Percentiles rank a stretch among this genome's conserved stretches.
phyloP scores from a whole-genome alignment of 2,888 invertebrate species.

The Dynastes maya region DNA sequence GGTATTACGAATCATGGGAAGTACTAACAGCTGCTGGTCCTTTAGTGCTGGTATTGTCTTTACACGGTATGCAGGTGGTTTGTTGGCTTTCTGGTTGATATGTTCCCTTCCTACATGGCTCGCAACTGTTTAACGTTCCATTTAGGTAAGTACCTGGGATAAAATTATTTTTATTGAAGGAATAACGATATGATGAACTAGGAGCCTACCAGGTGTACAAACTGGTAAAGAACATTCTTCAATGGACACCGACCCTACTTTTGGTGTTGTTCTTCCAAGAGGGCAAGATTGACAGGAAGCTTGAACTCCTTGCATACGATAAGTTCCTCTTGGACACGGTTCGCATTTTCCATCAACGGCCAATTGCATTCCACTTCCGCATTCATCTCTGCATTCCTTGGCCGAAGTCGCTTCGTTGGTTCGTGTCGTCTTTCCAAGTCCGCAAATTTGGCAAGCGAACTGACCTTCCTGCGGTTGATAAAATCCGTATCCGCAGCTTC shows the following conservation, averaged over 20 bases:
- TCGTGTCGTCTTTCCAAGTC: slow-evolving; percentile 92
- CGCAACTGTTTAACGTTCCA: slow-evolving; percentile 87
- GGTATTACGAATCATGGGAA: slow-evolving; percentile 6
- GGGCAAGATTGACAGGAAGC: slow-evolving; percentile 93
- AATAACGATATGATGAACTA: background rate
- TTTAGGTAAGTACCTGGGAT: slow-evolving; percentile 86
- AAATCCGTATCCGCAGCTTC: slow-evolving; percentile 94
- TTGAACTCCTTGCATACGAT: slow-evolving; percentile 87
- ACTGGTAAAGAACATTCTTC: slow-evolving; percentile 95
- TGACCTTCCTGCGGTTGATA: slow-evolving; percentile 94
- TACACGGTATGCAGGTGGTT: slow-evolving; percentile 88
- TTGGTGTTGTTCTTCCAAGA: slow-evolving; percentile 90
- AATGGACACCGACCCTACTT: slow-evolving; percentile 85
- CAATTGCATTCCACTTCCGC: slow-evolving; percentile 87
- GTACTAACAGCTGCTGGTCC: slow-evolving; percentile 84
- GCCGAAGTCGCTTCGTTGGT: slow-evolving; percentile 90
- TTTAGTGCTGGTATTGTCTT: slow-evolving; percentile 92
- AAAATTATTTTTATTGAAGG: background rate
- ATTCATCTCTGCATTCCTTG: slow-evolving; percentile 93
- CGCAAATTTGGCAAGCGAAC: slow-evolving; percentile 90
- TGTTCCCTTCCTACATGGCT: slow-evolving; percentile 90
- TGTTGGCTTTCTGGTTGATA: slow-evolving; percentile 94
- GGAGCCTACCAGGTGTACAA: slow-evolving; percentile 79
- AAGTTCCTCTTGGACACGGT: slow-evolving; percentile 85
- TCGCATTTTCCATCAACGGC: slow-evolving; percentile 93